Conservation (phyloP, 2,113 vertebrate species). For the Accipiter cooperii region DNA sequence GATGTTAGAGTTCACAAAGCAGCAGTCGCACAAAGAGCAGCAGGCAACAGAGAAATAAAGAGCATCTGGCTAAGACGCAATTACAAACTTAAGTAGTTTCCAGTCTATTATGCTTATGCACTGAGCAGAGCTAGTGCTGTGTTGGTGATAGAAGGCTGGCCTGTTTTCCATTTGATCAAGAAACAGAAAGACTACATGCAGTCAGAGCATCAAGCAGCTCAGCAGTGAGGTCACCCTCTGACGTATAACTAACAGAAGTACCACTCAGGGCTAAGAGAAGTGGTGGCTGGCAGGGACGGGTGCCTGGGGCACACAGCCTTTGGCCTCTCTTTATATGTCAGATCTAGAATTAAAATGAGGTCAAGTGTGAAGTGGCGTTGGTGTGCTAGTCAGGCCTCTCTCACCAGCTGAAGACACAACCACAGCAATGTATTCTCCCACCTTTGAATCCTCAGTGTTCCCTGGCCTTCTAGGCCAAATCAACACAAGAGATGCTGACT, state of each 20-base stretch:
- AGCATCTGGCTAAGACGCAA: neutral
- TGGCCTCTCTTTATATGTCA: neutral
- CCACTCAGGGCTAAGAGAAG: too few species aligned
- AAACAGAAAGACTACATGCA: neutral
- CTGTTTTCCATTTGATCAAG: neutral
- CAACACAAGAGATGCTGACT: neutral
- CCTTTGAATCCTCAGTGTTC: neutral
- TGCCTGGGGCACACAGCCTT: neutral
- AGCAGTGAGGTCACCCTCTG: neutral
- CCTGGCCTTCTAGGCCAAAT: neutral
- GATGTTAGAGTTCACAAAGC: neutral
- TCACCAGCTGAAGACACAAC: neutral
- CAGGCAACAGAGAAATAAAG: neutral
- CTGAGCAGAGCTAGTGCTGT: neutral
- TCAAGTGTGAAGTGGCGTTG: neutral
- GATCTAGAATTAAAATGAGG: neutral
- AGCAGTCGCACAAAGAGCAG: neutral
- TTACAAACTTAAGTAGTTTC: neutral
- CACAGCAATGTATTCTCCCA: neutral
- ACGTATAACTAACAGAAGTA: neutral
- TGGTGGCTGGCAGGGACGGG: neutral
- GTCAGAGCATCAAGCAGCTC: neutral
- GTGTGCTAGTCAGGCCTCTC: neutral
- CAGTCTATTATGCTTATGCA: neutral
- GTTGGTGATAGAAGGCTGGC: neutral